Conservation (phyloP, 2,888 invertebrate species). For the Malthinus flaveolus region DNA sequence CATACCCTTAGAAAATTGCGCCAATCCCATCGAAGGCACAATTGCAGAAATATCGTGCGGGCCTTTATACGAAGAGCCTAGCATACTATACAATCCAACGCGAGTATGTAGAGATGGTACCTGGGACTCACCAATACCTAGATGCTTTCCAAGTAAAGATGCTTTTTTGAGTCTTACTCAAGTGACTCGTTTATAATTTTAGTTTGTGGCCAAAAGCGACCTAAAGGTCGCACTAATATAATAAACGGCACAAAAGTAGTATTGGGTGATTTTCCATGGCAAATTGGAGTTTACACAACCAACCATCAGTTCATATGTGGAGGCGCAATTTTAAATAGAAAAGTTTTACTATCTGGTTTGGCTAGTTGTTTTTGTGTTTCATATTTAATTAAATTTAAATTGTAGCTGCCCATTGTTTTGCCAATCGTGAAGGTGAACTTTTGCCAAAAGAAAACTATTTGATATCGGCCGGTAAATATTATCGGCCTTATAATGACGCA, state of each 20-base stretch:
- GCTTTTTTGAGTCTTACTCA: too few relatives aligned
- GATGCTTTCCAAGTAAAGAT: conserved; percentile 23
- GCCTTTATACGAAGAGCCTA: conserved; percentile 37
- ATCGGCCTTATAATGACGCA: conserved; percentile 36
- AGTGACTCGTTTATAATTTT: conserved; percentile 4
- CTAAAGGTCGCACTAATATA: conserved; percentile 23
- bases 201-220: conserved; percentile 47
- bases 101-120: conserved; percentile 16
- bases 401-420: conserved; percentile 47
- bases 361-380: conserved; percentile 27
- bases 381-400: background rate
- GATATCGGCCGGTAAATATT: conserved; percentile 45
- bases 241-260: background rate
- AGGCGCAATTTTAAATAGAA: conserved; percentile 41
- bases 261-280: conserved; percentile 39
- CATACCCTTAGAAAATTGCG: background rate
- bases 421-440: conserved; percentile 26
- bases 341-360: conserved; percentile 45
- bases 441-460: conserved; percentile 19
- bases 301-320: conserved; percentile 37
- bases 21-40: conserved; percentile 35
- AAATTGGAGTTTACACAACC: conserved; percentile 38
- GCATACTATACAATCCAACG: conserved; percentile 1
- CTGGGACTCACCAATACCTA: conserved; percentile 11
- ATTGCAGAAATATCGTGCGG: conserved; percentile 37